Base-by-base conservation (phyloP, 2,888 invertebrate genomes). In the Phyllotreta cruciferae region DNA sequence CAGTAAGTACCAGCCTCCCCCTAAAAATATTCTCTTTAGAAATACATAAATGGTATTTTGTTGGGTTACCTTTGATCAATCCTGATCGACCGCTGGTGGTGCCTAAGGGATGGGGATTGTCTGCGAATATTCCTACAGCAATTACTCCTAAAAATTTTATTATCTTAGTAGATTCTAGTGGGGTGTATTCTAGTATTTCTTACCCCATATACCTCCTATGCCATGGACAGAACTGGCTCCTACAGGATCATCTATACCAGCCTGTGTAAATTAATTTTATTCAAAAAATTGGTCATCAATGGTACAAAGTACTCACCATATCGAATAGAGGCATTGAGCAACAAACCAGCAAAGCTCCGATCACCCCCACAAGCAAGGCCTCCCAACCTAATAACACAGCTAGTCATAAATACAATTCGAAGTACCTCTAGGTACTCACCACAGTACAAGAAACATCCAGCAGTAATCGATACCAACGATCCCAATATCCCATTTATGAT, bases 171-270 rank as follows among this genome's bases (percentile, higher is more conserved):
- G 24, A 45, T 45, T 11, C 4, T 9, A 44, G 9, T 44, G 24
- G 24, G 24, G 7, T 10, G 3, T 7, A 13, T 44, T 44, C 44
- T 7, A 10, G n/a, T 45, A 44, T 13, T 35, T 11, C 34, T 80
- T 74, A 87, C 88, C 90, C 90, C 90, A 90, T 56, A 90, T 83
- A 0, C 90, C 90, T 55, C 88, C 86, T n/a, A 88, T 84, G 70
- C 94, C 95, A 76, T 96, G 95, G 1, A 95, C 95, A 0, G 95
- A 87, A 9, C 93, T 89, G 0, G 96, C 96, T 0, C 95, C 94
- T 0, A 96, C 96, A 0, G 96, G 96, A 79, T 94, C 94, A 75
- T 96, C 96, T 0, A 96, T 87, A 7, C 88, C 87, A 66, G 93
- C 75, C 82, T 82, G 62, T 61, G 76, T 71, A 57, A 57, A 50